Base-by-base conservation (phyloP, 2,113 vertebrate genomes). In the Lophius piscatorius region DNA sequence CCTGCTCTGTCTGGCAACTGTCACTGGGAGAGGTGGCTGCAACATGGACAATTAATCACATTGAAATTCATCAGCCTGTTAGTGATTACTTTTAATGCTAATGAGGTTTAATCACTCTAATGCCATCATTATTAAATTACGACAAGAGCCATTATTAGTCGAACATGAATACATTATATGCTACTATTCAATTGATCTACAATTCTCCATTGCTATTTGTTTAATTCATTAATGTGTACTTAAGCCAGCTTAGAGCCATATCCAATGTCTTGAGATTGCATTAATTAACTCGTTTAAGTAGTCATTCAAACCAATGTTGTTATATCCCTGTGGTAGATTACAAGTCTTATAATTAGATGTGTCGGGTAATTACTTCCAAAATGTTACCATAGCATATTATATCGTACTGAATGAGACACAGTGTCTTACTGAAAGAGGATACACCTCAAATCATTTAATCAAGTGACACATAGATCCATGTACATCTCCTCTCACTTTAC, bases 71-170 rank as follows among this genome's bases (percentile, higher is more conserved):
- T 20, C 13, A 61, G 57, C 66, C 69, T 48, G 49, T 73, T 8
- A 17, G 70, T 55, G 74, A 83, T 76, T 63, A 59, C 65, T 71
- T 76, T 83, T 49, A 58, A 81, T 70, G 70, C 39, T 67, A 83
- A 86, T 86, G 52, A 76, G 70, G 5, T 70, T 74, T 76, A 74
- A 72, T 70, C 50, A 48, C 45, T n/a, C 4, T 80, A 81, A 78
- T 66, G 9, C 58, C 24, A 22, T 63, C 57, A 45, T 81, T 60
- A 76, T 76, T 63, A 74, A 76, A 81, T 76, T 40, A 66, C 56
- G 52, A 74, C 2, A 31, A 38, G 52, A 36, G 51, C 21, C 26
- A 31, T 81, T 72, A 79, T 83, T 79, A 79, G 66, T 69, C 41
- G 49, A 69, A 82, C 60, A 76, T 73, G 48, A 77, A 70, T 63